phyloP scores from a whole-genome alignment of 2,888 invertebrate genomes.

The Ceriagrion tenellum region DNA sequence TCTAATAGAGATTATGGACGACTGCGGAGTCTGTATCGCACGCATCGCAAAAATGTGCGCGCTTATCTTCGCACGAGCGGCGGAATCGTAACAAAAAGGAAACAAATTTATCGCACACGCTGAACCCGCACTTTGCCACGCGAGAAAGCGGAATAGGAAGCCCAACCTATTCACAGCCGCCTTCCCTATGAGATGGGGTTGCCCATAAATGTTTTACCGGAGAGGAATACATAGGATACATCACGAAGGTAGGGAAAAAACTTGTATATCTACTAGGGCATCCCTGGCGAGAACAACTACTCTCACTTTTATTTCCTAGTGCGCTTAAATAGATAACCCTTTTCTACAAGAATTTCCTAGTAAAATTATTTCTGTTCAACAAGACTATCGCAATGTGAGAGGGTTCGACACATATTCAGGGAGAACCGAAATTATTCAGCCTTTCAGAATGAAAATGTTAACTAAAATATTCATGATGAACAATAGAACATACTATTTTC shows the following conservation, averaged over 20 bases:
- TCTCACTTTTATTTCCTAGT: background rate
- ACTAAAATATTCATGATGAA: too few species aligned
- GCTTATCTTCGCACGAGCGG: background rate
- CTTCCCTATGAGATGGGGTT: background rate
- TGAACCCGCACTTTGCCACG: background rate
- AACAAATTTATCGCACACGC: background rate
- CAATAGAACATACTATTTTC: too few species aligned
- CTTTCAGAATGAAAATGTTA: too few species aligned
- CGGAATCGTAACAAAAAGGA: too few species aligned
- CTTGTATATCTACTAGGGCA: background rate
- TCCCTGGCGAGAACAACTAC: background rate
- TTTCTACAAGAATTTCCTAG: background rate
- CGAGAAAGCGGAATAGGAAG: background rate
- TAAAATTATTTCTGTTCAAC: too few species aligned
- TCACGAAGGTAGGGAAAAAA: background rate
- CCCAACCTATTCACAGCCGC: background rate
- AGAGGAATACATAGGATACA: background rate
- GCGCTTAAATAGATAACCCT: background rate
- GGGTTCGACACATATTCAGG: too few species aligned
- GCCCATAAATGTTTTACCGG: background rate
- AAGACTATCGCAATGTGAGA: too few species aligned
- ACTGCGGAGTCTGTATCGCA: background rate
- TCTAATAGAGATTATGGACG: background rate
- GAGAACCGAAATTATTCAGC: too few species aligned
- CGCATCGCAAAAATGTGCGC: background rate